Percentiles rank a stretch among this genome's conserved stretches.
These are phyloP conservation scores for Leptura quadrifasciata DNA, from an alignment of 2,888 invertebrate genomes.

Conservation along the genomic window DNA sequence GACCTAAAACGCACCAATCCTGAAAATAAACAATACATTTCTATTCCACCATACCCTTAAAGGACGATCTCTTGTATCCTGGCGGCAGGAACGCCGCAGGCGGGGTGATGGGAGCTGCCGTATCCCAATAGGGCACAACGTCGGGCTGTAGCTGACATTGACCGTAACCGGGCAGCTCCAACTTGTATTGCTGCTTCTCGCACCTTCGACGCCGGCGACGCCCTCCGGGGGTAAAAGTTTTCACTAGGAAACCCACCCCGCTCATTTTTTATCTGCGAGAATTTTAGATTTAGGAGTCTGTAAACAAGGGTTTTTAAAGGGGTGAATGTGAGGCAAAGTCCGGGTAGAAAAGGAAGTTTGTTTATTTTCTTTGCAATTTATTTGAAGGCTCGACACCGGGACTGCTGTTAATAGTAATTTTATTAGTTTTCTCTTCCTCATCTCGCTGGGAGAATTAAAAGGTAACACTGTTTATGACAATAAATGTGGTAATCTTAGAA, in stretches of 20 bases:
- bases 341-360: neutral
- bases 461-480: neutral
- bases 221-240: constrained; percentile 79
- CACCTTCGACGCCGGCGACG: constrained; percentile 79
- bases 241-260: constrained; percentile 79
- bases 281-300: neutral
- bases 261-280: constrained; percentile 72
- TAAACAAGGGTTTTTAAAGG: neutral
- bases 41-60: constrained; percentile 57
- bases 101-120: constrained; percentile 80
- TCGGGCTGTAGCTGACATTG: constrained; percentile 73
- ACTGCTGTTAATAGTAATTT: constrained; percentile 2
- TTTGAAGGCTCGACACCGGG: neutral
- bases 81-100: constrained; percentile 81
- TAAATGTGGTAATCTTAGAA: neutral
- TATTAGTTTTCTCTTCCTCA: neutral
- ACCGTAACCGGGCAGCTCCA: constrained; percentile 66
- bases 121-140: constrained; percentile 77
- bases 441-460: neutral
- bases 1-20: constrained; percentile 1
- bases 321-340: neutral
- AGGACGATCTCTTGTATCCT: constrained; percentile 74
- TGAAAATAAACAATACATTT: constrained; percentile 14
- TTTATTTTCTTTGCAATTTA: neutral
- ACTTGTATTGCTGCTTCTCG: constrained; percentile 77